Percentiles rank a stretch among this genome's conserved stretches.
phyloP scores from a whole-genome alignment of 2,113 vertebrate genomes.

The Microtus oregoni region DNA sequence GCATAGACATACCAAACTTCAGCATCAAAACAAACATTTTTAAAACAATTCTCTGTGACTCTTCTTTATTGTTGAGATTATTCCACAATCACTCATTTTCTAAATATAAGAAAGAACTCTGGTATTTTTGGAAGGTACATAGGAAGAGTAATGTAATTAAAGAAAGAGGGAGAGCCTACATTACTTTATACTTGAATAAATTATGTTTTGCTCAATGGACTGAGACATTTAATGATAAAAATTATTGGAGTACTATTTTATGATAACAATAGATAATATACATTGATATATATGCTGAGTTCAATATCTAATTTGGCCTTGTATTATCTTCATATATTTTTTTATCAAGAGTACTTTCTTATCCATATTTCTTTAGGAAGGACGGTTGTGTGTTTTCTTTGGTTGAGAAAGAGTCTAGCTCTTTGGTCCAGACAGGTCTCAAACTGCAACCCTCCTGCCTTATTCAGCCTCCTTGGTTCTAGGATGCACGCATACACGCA shows the following conservation, averaged over 20 bases:
- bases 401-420: neutral
- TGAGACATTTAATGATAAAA: neutral
- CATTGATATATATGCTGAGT: neutral
- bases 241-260: neutral
- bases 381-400: neutral
- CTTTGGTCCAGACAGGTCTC: neutral
- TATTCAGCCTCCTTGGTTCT: too few relatives aligned
- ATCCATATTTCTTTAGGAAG: neutral
- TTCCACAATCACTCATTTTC: neutral
- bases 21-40: neutral
- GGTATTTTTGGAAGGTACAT: neutral
- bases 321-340: neutral
- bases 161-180: neutral
- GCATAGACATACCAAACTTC: neutral
- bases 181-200: conserved; percentile 11
- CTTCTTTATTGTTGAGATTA: neutral
- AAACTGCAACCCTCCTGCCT: neutral
- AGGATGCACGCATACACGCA: neutral
- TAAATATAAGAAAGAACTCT: neutral
- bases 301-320: neutral
- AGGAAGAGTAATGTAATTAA: neutral
- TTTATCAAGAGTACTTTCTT: neutral
- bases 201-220: neutral
- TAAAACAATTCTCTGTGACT: neutral
- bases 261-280: neutral